Evolutionary conservation across 2,113 vertebrate genomes (phyloP), one percentile per base, ranked within the genome.

Genomic region (Megaptera novaeangliae): DNA sequence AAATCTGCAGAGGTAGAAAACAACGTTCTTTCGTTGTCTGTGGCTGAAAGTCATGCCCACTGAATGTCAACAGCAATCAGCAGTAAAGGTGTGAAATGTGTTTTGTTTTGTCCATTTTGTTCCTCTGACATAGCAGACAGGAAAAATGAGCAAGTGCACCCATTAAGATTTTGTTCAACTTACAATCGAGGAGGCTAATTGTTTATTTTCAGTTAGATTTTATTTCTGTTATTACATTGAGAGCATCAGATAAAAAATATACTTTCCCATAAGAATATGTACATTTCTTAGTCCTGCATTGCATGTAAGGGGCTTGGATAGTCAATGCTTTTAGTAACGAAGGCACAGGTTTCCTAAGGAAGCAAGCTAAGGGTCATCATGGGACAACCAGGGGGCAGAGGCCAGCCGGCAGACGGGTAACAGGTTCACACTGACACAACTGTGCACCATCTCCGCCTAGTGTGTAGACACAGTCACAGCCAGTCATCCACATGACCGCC

Each of bases 401-500:
- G 52, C 46, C 20, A 57, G 59, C 34, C 44, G 0, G 0, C 1
- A 13, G 17, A 23, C 0, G 1, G 49, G 25, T 15, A 61, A n/a
- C 20, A 7, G 61, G n/a, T 36, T 64, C 59, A 68, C 15, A 20
- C 0, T 34, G 52, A 46, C 44, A 87, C 25, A 85, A 12, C 23
- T 1, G 6, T 21, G 6, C 1, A 3, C 17, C 13, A 4, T 46
- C 57, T 10, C 3, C 1, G 20, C 44, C 1, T 36, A 27, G 3
- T 2, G 11, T 72, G n/a, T 31, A 63, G 68, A 75, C 52, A 46
- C 34, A 39, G 2, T 3, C 82, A 55, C 61, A 41, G 66, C 20
- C 25, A 44, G 49, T 25, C 34, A 46, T 2, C 7, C 4, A 0
- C 2, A 41, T 52, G 52, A 18, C 15, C 2, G 6, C 2, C 57